Percentiles rank a stretch among this genome's conserved stretches.
Conservation (phyloP, 2,797 vertebrate species). For the Cossypha caffra region DNA sequence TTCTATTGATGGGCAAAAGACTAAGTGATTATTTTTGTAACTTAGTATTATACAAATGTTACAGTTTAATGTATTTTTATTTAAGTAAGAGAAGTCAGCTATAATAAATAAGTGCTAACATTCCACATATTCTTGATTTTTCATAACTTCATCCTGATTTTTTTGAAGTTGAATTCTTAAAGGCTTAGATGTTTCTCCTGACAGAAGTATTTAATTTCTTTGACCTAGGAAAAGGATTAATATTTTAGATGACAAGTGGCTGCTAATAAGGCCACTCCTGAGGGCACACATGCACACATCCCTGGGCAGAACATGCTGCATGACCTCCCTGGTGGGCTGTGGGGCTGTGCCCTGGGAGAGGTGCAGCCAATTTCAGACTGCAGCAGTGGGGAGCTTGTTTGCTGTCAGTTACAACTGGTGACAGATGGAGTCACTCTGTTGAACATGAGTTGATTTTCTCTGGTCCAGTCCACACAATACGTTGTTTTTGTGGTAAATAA, state of each 20-base stretch:
- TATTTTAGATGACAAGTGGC: neutral
- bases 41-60: neutral
- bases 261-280: neutral
- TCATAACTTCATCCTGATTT: neutral
- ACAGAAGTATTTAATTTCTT: neutral
- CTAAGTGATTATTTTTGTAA: neutral
- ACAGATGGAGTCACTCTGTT: neutral
- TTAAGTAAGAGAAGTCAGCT: neutral
- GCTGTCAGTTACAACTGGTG: neutral
- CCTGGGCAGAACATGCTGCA: neutral
- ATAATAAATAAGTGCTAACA: fast-evolving
- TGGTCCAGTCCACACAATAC: neutral
- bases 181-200: neutral
- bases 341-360: neutral
- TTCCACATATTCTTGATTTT: neutral
- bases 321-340: neutral
- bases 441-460: neutral
- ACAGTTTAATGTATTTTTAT: neutral
- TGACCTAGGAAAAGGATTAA: neutral
- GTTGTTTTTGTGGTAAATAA: neutral
- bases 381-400: neutral
- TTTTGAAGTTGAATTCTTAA: neutral
- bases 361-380: neutral
- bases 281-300: neutral
- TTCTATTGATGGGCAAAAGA: neutral